Conservation (phyloP, 2,113 vertebrate species). For the Azemiops feae region DNA sequence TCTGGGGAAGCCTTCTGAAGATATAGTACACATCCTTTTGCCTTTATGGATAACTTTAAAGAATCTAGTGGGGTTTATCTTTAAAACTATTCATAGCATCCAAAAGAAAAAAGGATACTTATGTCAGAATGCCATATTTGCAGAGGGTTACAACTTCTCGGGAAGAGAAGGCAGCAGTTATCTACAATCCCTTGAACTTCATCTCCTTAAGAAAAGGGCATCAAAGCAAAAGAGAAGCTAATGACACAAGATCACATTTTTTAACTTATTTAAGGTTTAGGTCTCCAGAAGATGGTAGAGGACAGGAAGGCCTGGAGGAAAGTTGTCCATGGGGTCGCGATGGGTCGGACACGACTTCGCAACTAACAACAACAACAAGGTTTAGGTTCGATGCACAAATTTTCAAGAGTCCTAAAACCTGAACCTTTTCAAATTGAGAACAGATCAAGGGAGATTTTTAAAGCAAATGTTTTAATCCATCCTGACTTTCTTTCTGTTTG, state of each 20-base stretch:
- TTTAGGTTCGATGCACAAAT: background rate
- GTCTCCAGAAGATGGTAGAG: no score
- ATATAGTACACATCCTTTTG: background rate
- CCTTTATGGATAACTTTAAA: background rate
- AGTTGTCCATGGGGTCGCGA: no score
- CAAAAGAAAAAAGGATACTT: background rate
- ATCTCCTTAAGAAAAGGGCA: background rate
- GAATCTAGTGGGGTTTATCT: background rate
- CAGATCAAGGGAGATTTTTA: background rate
- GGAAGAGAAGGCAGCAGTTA: background rate
- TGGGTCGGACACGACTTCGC: no score
- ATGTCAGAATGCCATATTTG: background rate
- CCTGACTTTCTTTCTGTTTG: background rate
- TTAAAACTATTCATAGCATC: background rate
- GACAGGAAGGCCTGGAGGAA: no score
- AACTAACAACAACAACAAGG: no score
- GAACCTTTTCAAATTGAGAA: background rate
- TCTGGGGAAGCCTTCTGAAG: background rate
- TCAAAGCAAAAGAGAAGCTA: background rate
- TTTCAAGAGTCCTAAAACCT: background rate
- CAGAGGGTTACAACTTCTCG: background rate
- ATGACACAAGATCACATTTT: background rate
- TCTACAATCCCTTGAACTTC: background rate
- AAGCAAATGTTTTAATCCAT: background rate
- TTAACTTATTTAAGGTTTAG: background rate